Percentiles rank a stretch among this genome's conserved stretches.
Evolutionary conservation across 2,797 vertebrate genomes (phyloP).

Genomic region (Capromys pilorides): DNA sequence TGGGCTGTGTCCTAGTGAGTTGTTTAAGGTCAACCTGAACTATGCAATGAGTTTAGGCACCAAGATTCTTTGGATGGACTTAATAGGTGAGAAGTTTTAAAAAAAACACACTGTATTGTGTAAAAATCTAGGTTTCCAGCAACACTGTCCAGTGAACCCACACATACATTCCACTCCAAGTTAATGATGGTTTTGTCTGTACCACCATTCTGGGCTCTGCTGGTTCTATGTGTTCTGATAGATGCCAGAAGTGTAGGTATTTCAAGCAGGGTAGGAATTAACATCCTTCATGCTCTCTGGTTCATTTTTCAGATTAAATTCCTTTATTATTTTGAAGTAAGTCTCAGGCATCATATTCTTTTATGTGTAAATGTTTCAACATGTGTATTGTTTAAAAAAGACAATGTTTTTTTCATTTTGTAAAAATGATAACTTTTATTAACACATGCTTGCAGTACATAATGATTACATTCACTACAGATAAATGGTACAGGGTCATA

Average conservation of each 20-base stretch:
- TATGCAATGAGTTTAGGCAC: background rate
- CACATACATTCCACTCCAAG: background rate
- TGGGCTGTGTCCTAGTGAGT: background rate
- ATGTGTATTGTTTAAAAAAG: background rate
- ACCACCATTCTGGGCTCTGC: background rate
- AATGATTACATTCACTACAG: no score
- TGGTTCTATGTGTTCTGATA: background rate
- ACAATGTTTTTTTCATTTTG: background rate
- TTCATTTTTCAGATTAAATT: slow-evolving; percentile 51
- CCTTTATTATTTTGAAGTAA: slow-evolving; percentile 44
- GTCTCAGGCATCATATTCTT: slow-evolving; percentile 27
- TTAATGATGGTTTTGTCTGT: background rate
- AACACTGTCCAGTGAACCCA: background rate
- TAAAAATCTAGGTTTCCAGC: background rate
- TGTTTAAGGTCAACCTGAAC: background rate
- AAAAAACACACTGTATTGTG: background rate
- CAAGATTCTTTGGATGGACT: background rate
- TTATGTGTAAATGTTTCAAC: slow-evolving; percentile 57
- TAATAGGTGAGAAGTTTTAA: background rate
- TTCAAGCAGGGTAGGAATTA: background rate
- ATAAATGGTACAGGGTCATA: no score
- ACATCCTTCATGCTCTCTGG: background rate
- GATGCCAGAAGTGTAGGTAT: background rate
- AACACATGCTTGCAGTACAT: no score
- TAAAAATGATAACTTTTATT: no score